Percentiles rank a stretch among this genome's conserved stretches.
phyloP scores from a whole-genome alignment of 1,140 invertebrate genomes.

The Heterodera schachtii region DNA sequence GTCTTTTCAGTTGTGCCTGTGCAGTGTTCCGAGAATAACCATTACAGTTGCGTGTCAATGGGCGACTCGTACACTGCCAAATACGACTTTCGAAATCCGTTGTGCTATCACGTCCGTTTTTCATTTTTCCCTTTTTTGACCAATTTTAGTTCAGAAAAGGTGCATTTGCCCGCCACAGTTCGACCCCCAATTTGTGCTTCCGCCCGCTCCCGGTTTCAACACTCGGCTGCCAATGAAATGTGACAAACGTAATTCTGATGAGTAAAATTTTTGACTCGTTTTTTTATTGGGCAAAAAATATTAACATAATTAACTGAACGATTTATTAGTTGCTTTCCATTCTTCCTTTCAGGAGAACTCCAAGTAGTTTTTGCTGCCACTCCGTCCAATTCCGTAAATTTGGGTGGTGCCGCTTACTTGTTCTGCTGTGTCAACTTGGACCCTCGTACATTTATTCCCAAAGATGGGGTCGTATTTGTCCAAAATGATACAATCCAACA shows the following conservation, averaged over 20 bases:
- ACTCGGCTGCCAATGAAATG: conserved; percentile 60
- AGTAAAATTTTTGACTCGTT: too few relatives aligned
- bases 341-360: conserved; percentile 55
- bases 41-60: conserved; percentile 52
- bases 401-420: conserved; percentile 53
- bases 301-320: conserved; percentile 26
- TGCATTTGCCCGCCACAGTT: conserved; percentile 62
- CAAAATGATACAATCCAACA: conserved; percentile 58
- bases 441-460: conserved; percentile 54
- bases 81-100: conserved; percentile 51
- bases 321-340: conserved; percentile 5
- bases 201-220: conserved; percentile 45
- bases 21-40: conserved; percentile 41
- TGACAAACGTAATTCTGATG: conserved; percentile 50
- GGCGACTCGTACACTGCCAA: conserved; percentile 50
- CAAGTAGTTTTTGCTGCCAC: conserved; percentile 47
- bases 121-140: conserved; percentile 13
- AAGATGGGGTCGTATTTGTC: conserved; percentile 58
- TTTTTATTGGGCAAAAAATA: neutral
- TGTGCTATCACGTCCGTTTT: conserved; percentile 50
- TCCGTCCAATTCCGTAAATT: conserved; percentile 52
- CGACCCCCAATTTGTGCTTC: conserved; percentile 44
- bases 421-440: conserved; percentile 63
- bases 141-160: conserved; percentile 33
- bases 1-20: conserved; percentile 50